Base-by-base conservation (phyloP, 2,888 invertebrate genomes). In the Thereva nobilitata region DNA sequence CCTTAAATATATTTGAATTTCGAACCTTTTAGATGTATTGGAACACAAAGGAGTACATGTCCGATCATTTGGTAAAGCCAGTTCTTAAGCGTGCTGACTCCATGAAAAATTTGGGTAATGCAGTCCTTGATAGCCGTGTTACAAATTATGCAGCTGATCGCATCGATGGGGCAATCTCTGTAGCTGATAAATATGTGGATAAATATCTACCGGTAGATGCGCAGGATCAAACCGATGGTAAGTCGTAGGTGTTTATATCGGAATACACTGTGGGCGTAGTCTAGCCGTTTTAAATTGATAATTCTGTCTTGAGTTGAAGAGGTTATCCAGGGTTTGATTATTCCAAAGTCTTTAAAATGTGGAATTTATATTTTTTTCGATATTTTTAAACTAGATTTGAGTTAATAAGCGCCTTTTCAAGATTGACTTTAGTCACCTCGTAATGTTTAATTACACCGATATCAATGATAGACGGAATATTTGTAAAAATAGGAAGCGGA, bases 181-280 rank as follows among this genome's bases (percentile, higher is more conserved):
- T 87, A 23, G 92, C 92, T 35, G 93, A 93, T 76, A 87, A 88
- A 76, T 92, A 91, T 76, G 89, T 93, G 54, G 92, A 93, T 81
- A 91, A 86, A 79, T 91, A 90, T 78, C 83, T 93, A 72, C 90
- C 92, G 35, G 86, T 86, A 6, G 88, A 88, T 76, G 81, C 85
- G 45, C 87, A 87, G 75, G 87, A 88, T 78, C 83, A 83, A 67
- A 79, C 80, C 69, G 89, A 90, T 75, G 87, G 90, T 90, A 76
- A 82, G 84, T 74, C 8, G 10, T 45, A 45, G 2, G 35, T 9
- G n/a, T 35, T 45, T 45, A 10, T 7, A n/a, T 9, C 35, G 9
- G 44, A 35, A 12, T 10, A 10, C 9, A 7, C 7, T 9, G 5
- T 49, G 12, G 10, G 10, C 9, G 12, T 6, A 10, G 3, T 0